Evolutionary conservation across 2,797 vertebrate genomes (phyloP).

Genomic region (Neomorphus geoffroyi): DNA sequence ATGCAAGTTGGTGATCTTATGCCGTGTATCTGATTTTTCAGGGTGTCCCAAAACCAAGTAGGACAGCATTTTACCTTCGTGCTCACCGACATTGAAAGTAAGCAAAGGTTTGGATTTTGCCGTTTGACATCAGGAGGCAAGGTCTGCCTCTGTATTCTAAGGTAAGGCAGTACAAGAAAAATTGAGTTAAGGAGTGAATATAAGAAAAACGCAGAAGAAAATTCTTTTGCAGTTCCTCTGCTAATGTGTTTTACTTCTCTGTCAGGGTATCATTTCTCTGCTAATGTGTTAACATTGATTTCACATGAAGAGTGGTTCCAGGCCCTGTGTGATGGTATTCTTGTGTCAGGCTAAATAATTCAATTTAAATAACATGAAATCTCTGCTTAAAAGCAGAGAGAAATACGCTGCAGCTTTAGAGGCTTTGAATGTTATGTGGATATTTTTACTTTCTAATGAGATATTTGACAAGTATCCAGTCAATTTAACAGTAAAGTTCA

Average conservation of each 20-base stretch:
- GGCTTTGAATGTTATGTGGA: not conserved
- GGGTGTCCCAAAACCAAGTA: slow-evolving; percentile 90
- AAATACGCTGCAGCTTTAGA: not conserved
- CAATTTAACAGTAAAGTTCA: not conserved
- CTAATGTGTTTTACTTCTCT: not conserved
- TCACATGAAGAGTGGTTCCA: not conserved
- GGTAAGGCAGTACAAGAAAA: slow-evolving; percentile 75
- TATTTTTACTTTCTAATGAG: slow-evolving; percentile 59
- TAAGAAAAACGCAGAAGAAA: not conserved
- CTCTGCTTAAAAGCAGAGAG: not conserved
- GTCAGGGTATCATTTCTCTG: not conserved
- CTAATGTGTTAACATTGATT: not conserved
- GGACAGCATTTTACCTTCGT: slow-evolving; percentile 98
- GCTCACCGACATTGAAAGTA: slow-evolving; percentile 95
- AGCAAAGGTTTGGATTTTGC: slow-evolving; percentile 97
- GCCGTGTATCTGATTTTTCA: slow-evolving; percentile 58
- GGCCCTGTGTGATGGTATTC: not conserved
- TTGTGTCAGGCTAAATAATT: not conserved
- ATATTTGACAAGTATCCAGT: slow-evolving; percentile 73
- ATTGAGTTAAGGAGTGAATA: not conserved
- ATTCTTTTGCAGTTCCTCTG: not conserved
- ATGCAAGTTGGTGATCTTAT: not conserved
- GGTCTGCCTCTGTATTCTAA: slow-evolving; percentile 93
- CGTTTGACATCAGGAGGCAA: slow-evolving; percentile 91
- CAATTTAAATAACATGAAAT: not conserved